Conservation (phyloP, 2,888 invertebrate genomes). For the Monochamus alternatus region DNA sequence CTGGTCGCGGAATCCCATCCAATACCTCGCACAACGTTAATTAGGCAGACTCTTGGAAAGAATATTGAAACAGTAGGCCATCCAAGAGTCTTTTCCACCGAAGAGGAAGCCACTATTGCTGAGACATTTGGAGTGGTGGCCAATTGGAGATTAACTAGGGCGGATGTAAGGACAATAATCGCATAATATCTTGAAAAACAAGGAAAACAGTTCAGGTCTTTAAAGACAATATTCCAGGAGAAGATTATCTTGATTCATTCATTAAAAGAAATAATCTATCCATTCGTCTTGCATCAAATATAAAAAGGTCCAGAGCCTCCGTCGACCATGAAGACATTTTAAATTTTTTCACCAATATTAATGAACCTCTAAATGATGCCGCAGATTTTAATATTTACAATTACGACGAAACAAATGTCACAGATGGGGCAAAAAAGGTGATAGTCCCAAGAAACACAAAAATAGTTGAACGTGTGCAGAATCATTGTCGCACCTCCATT, state of each 20-base stretch:
- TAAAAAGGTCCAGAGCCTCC: neutral
- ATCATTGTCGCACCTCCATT: neutral
- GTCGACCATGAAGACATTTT: constrained; percentile 6
- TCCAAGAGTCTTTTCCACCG: neutral
- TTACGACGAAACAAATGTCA: constrained; percentile 18
- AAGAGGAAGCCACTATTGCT: constrained; percentile 2
- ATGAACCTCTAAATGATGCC: neutral
- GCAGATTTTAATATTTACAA: constrained; percentile 8
- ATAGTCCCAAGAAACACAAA: neutral
- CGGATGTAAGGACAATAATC: neutral
- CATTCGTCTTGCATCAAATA: constrained; percentile 6
- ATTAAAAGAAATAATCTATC: constrained; percentile 8
- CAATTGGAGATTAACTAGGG: neutral
- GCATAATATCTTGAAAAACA: neutral
- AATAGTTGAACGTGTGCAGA: neutral
- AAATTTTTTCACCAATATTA: constrained; percentile 2
- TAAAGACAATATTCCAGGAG: neutral
- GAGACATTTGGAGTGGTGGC: neutral
- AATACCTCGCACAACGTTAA: too few species aligned
- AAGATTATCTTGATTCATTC: constrained; percentile 8
- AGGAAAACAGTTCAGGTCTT: neutral
- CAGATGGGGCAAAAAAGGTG: neutral
- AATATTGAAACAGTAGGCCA: neutral
- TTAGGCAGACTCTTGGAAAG: neutral
- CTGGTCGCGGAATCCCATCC: too few species aligned